Percentiles rank a stretch among this genome's conserved stretches.
Conservation (phyloP, 2,888 invertebrate genomes). For the Neoascia interrupta region DNA sequence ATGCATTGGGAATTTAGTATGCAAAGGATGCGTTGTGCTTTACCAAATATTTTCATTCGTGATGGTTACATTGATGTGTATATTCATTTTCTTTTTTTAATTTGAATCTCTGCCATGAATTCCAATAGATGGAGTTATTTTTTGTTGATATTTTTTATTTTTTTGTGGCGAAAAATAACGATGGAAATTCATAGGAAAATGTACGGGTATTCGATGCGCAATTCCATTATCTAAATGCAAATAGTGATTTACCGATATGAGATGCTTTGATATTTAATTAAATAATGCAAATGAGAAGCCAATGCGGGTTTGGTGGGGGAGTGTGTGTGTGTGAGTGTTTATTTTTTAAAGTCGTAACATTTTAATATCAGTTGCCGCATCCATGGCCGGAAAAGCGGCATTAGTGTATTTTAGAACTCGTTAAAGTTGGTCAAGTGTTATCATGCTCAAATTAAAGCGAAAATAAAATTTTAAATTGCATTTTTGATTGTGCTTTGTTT, state of each 20-base stretch:
- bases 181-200: not conserved
- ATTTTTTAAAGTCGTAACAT: not conserved
- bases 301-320: too few species aligned
- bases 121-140: conserved; percentile 36
- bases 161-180: not conserved
- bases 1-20: conserved; percentile 21
- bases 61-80: too few species aligned
- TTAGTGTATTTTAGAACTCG: not conserved
- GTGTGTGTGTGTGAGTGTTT: not conserved
- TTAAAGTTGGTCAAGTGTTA: not conserved
- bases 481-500: not conserved
- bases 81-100: conserved; percentile 11
- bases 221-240: conserved; percentile 34
- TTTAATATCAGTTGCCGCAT: not conserved
- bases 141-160: too few species aligned
- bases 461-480: too few species aligned
- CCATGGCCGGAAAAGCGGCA: too few species aligned
- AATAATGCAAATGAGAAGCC: conserved; percentile 35
- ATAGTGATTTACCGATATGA: conserved; percentile 13
- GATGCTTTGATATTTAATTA: conserved; percentile 27
- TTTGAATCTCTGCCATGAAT: conserved; percentile 40
- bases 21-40: conserved; percentile 19
- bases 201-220: not conserved
- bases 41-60: conserved; percentile 24
- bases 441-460: too few species aligned